A percentile compares a stretch with the other conserved stretches of the same genome.
Evolutionary conservation across 2,888 invertebrate species (phyloP).

Genomic region (Cheilosia variabilis): DNA sequence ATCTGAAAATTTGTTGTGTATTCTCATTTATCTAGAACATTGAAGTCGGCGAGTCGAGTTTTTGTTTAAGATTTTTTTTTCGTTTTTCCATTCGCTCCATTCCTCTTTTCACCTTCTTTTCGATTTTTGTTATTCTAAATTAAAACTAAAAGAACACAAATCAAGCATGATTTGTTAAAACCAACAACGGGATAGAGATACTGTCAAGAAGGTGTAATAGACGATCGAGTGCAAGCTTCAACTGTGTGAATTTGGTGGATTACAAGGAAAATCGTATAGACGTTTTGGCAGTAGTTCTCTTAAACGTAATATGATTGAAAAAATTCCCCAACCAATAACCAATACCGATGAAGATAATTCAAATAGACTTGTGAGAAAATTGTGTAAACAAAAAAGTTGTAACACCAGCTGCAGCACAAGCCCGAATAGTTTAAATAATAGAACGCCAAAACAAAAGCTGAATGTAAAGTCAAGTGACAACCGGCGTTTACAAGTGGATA

Average conservation of each 20-base stretch:
- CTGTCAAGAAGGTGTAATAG: conserved; percentile 20
- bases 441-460: conserved; percentile 13
- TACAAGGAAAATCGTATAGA: conserved; percentile 18
- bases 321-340: conserved; percentile 55
- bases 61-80: conserved; percentile 38
- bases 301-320: conserved; percentile 73
- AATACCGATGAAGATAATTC: conserved; percentile 61
- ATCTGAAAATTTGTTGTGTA: conserved; percentile 66
- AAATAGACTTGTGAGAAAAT: conserved; percentile 41
- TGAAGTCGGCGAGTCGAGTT: conserved; percentile 73
- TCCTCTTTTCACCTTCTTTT: conserved; percentile 20
- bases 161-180: conserved; percentile 23
- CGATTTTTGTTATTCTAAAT: conserved; percentile 15
- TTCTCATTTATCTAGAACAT: conserved; percentile 73
- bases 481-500: conserved; percentile 77
- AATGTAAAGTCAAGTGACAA: conserved; percentile 52
- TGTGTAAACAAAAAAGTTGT: conserved; percentile 56
- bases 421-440: conserved; percentile 63
- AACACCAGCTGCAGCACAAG: conserved; percentile 62
- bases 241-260: background rate
- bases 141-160: conserved; percentile 21
- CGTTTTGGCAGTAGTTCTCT: background rate
- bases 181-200: background rate
- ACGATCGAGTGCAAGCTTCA: conserved; percentile 16
- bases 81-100: conserved; percentile 17